phyloP scores from a whole-genome alignment of 2,888 invertebrate genomes.

The Hydrotaea cyrtoneurina region DNA sequence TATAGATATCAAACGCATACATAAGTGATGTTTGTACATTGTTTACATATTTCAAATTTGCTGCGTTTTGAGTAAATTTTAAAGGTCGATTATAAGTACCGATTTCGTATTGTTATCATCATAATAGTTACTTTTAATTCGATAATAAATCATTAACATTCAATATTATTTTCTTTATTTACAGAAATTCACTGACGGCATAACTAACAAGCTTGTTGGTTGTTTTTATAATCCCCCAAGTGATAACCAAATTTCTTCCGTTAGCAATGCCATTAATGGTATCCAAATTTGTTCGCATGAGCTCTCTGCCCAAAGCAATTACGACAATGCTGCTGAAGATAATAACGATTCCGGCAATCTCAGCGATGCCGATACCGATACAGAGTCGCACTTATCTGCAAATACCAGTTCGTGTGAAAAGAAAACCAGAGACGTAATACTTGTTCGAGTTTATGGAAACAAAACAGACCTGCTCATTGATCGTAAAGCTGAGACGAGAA shows the following conservation, averaged over 20 bases:
- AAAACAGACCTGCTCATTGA: constrained; percentile 97
- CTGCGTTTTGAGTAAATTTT: no score
- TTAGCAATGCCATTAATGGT: constrained; percentile 68
- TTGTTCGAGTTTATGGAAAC: constrained; percentile 94
- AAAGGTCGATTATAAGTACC: no score
- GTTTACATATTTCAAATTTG: no score
- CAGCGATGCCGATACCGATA: constrained; percentile 58
- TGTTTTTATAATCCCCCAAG: constrained; percentile 82
- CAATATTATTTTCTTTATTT: constrained; percentile 56
- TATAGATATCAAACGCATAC: no score
- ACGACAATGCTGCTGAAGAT: constrained; percentile 58
- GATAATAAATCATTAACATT: neutral
- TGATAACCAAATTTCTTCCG: constrained; percentile 51
- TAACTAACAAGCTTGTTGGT: constrained; percentile 94
- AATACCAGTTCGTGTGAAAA: constrained; percentile 41
- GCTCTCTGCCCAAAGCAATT: constrained; percentile 47
- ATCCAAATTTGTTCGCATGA: constrained; percentile 66
- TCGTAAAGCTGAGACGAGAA: constrained; percentile 89
- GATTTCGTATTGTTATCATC: no score
- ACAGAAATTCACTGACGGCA: constrained; percentile 95
- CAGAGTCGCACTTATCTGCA: constrained; percentile 25
- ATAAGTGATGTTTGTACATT: no score
- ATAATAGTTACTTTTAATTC: no score
- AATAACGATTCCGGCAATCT: constrained; percentile 68
- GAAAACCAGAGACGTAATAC: constrained; percentile 84